Evolutionary conservation across 2,888 invertebrate species (phyloP).

Genomic region (Pristionchus fissidentatus): DNA sequence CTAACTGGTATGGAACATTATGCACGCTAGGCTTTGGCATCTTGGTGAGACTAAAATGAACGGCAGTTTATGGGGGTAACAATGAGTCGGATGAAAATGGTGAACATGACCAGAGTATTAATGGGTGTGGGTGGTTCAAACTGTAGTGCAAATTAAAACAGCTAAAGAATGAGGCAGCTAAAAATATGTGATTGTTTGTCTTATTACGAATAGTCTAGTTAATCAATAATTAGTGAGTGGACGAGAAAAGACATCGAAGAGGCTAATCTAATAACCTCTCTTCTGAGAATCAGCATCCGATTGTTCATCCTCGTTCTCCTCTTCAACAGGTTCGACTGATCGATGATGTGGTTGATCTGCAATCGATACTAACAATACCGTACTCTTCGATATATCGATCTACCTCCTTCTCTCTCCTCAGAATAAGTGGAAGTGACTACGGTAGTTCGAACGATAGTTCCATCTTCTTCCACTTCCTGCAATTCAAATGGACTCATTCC

Average conservation of each 20-base stretch:
- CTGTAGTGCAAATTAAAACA: neutral
- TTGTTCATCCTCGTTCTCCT: slow-evolving; percentile 40
- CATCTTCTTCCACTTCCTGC: slow-evolving; percentile 59
- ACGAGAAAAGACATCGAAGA: neutral
- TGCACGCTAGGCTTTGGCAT: slow-evolving; percentile 24
- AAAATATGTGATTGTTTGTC: slow-evolving; percentile 18
- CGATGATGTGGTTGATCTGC: slow-evolving; percentile 14
- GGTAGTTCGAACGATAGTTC: slow-evolving; percentile 64
- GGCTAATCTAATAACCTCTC: slow-evolving; percentile 33
- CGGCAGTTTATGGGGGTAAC: neutral
- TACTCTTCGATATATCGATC: neutral
- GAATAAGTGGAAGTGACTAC: slow-evolving; percentile 56
- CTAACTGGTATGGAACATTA: slow-evolving; percentile 26
- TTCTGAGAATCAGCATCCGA: slow-evolving; percentile 41
- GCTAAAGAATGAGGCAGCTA: neutral
- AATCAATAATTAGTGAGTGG: neutral
- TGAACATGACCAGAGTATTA: slow-evolving; percentile 33
- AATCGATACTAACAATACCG: neutral
- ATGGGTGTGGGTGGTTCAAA: slow-evolving; percentile 1
- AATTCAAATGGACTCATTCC: neutral
- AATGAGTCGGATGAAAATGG: neutral
- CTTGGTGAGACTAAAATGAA: neutral
- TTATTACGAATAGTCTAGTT: slow-evolving; percentile 1
- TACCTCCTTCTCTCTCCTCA: slow-evolving; percentile 45
- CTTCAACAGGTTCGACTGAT: slow-evolving; percentile 35